Base-by-base conservation (phyloP, 2,113 vertebrate species). In the Megaceryle torquata region DNA sequence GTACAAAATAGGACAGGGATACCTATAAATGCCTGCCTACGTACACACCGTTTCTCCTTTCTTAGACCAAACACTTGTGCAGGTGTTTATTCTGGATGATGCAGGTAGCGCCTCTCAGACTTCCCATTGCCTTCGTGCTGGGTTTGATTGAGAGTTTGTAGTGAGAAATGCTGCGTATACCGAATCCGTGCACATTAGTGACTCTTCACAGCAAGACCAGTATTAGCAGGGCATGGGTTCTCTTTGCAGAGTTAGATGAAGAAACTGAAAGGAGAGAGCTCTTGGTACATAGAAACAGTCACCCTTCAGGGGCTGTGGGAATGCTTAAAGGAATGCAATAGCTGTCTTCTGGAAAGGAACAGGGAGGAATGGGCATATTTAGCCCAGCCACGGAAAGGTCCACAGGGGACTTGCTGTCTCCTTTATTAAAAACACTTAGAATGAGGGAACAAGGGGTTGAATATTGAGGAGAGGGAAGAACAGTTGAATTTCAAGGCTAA, bases 101-200 rank as follows among this genome's bases (percentile, higher is more conserved):
- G 1, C 10, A 20, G 37, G 20, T 18, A 19, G 19, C 13, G 60
- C 63, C 6, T 61, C 67, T 65, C 29, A 24, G 61, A 26, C 53
- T 82, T 64, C 17, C 50, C 1, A 0, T 43, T 37, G 13, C 44
- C 3, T 56, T 71, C 20, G 2, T 31, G 53, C 44, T 31, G 41
- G 43, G 31, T 68, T 93, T 35, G 39, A 31, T 87, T 75, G 75
- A 22, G 51, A 51, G 33, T 64, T 71, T 22, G 29, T n/a, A 26
- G 4, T 50, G 7, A 4, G 56, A 64, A 39, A 5, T 35, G 20
- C 33, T 44, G 12, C 14, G 29, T 60, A 3, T 31, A 8, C 29
- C 16, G n/a, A 15, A 39, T 19, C 15, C 8, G 0, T 22, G 74
- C 22, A 4, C 7, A 0, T 46, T 29, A 37, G 35, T 68, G 79